Base-by-base conservation (phyloP, 2,113 vertebrate genomes). In the Microtus pennsylvanicus region DNA sequence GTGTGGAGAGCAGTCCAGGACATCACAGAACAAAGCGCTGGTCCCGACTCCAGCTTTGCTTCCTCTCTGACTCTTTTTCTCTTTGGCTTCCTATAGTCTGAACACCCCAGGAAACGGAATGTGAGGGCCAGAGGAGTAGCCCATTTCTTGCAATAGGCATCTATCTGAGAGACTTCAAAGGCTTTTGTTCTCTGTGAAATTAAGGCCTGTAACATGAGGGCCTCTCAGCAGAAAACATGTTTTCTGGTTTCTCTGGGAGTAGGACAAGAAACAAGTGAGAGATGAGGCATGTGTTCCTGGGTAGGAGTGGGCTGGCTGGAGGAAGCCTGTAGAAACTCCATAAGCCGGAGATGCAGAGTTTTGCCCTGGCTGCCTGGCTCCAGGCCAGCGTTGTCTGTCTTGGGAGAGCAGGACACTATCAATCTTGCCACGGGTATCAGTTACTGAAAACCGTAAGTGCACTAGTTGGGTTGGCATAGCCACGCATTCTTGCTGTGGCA, bases 181-280 rank as follows among this genome's bases (percentile, higher is more conserved):
- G 30, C n/a, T 24, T 4, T 28, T 55, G 22, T 11, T 78, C 19
- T 91, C 52, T 0, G 0, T 93, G 78, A 75, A 78, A 80, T 10
- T 26, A 28, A 78, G 42, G 87, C 8, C 22, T 7, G 33, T 5
- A 2, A 2, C 21, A 63, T 22, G 2, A 47, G 17, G 81, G 52
- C 75, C 17, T 67, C 65, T 67, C 7, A 0, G 28, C 30, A 47
- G 52, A n/a, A n/a, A 28, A 58, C 0, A 0, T 0, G 35, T 33
- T 13, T 87, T 72, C 87, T 26, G 89, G 12, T 91, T 89, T 88
- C 12, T 0, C 55, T 76, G 81, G 69, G 50, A 50, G 3, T 0
- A 0, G 24, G 69, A 78, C 75, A 42, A 16, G 45, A 47, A 77
- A 58, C 70, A 69, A 21, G 76, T 74, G 86, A 38, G 50, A 74